These are phyloP conservation scores for Bilobella aurantiaca DNA, from an alignment of 1,140 invertebrate species.

Conservation along the genomic window DNA sequence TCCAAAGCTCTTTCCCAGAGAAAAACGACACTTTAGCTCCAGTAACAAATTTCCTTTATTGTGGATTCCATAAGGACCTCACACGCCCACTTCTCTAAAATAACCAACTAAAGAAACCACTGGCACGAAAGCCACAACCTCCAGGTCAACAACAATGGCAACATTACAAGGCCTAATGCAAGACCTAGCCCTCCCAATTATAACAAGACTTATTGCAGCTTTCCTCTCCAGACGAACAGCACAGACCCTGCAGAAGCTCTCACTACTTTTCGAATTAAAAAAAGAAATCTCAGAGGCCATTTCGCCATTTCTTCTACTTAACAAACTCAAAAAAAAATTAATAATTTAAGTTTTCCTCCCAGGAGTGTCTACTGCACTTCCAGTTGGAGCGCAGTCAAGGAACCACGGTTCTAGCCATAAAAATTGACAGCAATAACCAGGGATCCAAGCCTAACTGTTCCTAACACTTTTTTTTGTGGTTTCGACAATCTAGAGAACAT, in stretches of 20 bases:
- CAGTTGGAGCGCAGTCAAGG: not conserved
- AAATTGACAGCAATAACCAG: no score
- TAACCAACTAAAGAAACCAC: not conserved
- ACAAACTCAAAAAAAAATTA: not conserved
- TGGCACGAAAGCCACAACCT: no score
- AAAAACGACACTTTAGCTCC: not conserved
- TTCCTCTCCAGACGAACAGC: not conserved
- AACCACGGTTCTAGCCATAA: not conserved
- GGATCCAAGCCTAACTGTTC: no score
- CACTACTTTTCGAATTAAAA: not conserved
- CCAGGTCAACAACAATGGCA: not conserved
- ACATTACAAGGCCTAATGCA: not conserved
- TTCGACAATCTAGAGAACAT: constrained; percentile 10
- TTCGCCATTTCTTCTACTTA: not conserved
- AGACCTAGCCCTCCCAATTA: not conserved
- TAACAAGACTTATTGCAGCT: constrained; percentile 10
- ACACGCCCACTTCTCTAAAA: not conserved
- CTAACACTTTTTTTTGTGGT: not conserved
- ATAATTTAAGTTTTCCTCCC: not conserved
- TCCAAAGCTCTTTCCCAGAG: not conserved
- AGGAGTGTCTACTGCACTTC: not conserved
- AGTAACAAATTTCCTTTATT: constrained; percentile 8
- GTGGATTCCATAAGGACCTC: not conserved
- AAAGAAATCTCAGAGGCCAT: not conserved
- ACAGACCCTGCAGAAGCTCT: not conserved